Evolutionary conservation across 64 coral and sea anemone genomes (phyloP).

Genomic region (Orbicella faveolata): DNA sequence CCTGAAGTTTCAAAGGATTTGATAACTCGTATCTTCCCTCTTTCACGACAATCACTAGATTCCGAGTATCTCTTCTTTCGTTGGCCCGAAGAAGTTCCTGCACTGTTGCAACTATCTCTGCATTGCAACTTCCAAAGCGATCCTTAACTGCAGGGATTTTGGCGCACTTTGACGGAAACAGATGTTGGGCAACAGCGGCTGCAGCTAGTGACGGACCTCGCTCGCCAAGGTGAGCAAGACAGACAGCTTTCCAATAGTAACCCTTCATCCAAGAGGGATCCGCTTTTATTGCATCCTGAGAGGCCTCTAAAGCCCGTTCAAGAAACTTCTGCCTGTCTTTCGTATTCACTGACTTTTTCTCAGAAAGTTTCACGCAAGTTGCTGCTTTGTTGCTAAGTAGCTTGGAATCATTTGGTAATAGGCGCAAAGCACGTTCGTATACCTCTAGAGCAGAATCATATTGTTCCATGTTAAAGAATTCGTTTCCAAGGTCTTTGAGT

Average conservation of each 20-base stretch:
- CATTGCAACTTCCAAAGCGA: not conserved
- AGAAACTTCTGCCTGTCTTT: not conserved
- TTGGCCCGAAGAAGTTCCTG: not conserved
- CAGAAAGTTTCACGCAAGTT: not conserved
- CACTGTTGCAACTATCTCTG: not conserved
- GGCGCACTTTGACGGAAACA: not conserved
- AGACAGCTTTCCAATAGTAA: not conserved
- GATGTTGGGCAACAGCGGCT: not conserved
- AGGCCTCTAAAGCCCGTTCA: not conserved
- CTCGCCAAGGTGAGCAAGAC: not conserved
- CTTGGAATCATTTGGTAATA: not conserved
- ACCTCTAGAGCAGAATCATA: not conserved
- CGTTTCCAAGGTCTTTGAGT: not conserved
- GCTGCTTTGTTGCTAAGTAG: not conserved
- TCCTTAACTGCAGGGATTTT: not conserved
- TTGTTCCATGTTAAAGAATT: not conserved
- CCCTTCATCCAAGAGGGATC: not conserved
- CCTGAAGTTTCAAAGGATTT: not conserved
- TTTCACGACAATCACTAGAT: constrained; percentile 17
- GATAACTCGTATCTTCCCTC: constrained; percentile 1
- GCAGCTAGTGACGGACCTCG: not conserved
- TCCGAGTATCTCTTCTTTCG: not conserved
- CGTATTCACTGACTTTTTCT: not conserved
- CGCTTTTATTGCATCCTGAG: not conserved
- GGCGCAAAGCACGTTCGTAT: not conserved